Percentiles rank a stretch among this genome's conserved stretches.
Evolutionary conservation across 2,797 vertebrate species (phyloP).

Genomic region (Setipinna tenuifilis): DNA sequence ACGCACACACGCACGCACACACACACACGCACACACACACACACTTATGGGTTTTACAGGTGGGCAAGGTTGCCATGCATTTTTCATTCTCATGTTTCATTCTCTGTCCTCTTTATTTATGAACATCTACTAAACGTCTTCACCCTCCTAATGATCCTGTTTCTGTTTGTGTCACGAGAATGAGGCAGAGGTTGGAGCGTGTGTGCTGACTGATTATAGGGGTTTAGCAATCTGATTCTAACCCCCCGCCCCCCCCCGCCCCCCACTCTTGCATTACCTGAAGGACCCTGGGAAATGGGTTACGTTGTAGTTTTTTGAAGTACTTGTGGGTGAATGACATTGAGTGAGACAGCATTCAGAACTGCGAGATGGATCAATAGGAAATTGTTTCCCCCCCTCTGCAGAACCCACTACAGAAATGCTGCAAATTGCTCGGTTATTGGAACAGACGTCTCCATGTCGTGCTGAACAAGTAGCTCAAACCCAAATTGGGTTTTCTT

Average conservation of each 20-base stretch:
- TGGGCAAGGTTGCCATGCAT: background rate
- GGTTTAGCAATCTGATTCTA: background rate
- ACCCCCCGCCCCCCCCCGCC: too few relatives aligned
- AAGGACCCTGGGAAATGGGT: background rate
- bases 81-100: background rate
- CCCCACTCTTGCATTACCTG: background rate
- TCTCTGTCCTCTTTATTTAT: background rate
- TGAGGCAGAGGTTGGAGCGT: too few relatives aligned
- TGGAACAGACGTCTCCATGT: too few relatives aligned
- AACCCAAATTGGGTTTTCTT: too few relatives aligned
- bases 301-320: too few relatives aligned
- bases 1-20: background rate
- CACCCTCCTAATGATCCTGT: too few relatives aligned
- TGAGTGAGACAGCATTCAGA: background rate
- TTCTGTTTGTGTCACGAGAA: too few relatives aligned
- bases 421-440: background rate
- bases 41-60: background rate
- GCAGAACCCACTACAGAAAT: background rate
- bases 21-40: constrained; percentile 28
- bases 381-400: background rate
- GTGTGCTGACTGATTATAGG: too few relatives aligned
- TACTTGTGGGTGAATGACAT: too few relatives aligned
- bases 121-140: too few relatives aligned
- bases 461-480: too few relatives aligned
- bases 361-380: too few relatives aligned